Conservation (phyloP, 2,113 vertebrate species). For the Anoplopoma fimbria region DNA sequence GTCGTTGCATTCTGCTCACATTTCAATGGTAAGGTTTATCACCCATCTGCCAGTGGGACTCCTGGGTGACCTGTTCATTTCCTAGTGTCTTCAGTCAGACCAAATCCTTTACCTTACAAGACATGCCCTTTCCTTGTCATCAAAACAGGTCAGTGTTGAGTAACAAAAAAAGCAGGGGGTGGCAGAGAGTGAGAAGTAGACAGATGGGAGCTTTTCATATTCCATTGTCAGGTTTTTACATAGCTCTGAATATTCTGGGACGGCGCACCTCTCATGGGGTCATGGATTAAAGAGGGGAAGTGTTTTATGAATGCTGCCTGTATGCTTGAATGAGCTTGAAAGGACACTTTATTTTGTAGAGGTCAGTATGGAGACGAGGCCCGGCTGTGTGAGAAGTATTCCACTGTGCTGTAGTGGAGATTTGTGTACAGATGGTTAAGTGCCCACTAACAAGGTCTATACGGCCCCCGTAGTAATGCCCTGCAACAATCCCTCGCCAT, state of each 20-base stretch:
- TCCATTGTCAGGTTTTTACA: slow-evolving; percentile 46
- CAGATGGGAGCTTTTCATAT: slow-evolving; percentile 71
- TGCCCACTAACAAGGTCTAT: slow-evolving; percentile 81
- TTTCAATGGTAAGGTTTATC: slow-evolving; percentile 71
- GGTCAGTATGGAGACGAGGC: slow-evolving; percentile 80
- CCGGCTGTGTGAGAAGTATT: slow-evolving; percentile 65
- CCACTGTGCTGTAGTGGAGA: slow-evolving; percentile 62
- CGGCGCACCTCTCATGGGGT: slow-evolving; percentile 60
- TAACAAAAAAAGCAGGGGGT: slow-evolving; percentile 10
- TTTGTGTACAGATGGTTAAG: slow-evolving; percentile 86
- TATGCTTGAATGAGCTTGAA: slow-evolving; percentile 73
- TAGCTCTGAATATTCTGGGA: slow-evolving; percentile 63
- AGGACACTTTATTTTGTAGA: slow-evolving; percentile 76
- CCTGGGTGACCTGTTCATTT: slow-evolving; percentile 54
- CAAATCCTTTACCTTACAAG: slow-evolving; percentile 56
- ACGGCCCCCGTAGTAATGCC: slow-evolving; percentile 72
- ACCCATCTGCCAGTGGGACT: slow-evolving; percentile 46
- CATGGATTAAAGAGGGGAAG: slow-evolving; percentile 67
- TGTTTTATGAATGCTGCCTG: slow-evolving; percentile 71
- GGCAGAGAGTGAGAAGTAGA: slow-evolving; percentile 33
- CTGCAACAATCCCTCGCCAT: slow-evolving; percentile 65
- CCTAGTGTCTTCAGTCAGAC: slow-evolving; percentile 38
- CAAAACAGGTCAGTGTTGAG: slow-evolving; percentile 28
- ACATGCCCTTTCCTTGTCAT: slow-evolving; percentile 56
- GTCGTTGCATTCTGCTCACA: slow-evolving; percentile 54